Percentiles rank a stretch among this genome's conserved stretches.
phyloP scores from a whole-genome alignment of 2,113 vertebrate species.

The Pao palembangensis region DNA sequence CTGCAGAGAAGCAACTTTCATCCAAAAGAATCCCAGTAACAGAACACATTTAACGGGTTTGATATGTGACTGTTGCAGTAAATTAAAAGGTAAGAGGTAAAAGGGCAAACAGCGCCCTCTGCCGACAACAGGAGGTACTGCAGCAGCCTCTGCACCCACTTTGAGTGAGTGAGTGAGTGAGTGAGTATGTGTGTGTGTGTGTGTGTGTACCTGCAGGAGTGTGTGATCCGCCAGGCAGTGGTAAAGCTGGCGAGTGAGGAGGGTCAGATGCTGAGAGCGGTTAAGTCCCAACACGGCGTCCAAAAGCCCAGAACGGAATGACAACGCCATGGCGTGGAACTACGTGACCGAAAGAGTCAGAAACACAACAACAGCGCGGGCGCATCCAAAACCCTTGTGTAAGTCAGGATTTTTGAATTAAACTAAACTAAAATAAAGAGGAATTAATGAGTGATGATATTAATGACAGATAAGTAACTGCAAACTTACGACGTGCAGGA shows the following conservation, averaged over 20 bases:
- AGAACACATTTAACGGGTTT: too few species aligned
- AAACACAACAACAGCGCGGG: neutral
- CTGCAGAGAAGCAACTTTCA: constrained; percentile 45
- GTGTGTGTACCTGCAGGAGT: constrained; percentile 62
- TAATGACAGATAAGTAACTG: too few species aligned
- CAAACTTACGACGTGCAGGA: constrained; percentile 90
- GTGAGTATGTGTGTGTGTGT: neutral
- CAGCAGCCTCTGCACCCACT: too few species aligned
- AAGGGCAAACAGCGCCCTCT: too few species aligned
- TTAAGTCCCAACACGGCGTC: constrained; percentile 75
- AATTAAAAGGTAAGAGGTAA: too few species aligned
- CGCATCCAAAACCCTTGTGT: neutral
- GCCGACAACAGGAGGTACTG: too few species aligned
- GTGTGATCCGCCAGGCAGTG: constrained; percentile 87
- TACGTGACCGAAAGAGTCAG: constrained; percentile 44
- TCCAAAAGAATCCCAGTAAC: too few species aligned
- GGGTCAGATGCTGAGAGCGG: constrained; percentile 83
- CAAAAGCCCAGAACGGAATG: constrained; percentile 80
- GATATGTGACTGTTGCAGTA: too few species aligned
- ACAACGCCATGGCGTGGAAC: constrained; percentile 90
- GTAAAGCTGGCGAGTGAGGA: constrained; percentile 85
- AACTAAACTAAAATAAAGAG: too few species aligned
- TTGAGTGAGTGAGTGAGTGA: too few species aligned
- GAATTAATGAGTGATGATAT: too few species aligned
- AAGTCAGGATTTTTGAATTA: neutral